phyloP scores from a whole-genome alignment of 92 coral and sea anemone species.

The Micromussa lordhowensis region DNA sequence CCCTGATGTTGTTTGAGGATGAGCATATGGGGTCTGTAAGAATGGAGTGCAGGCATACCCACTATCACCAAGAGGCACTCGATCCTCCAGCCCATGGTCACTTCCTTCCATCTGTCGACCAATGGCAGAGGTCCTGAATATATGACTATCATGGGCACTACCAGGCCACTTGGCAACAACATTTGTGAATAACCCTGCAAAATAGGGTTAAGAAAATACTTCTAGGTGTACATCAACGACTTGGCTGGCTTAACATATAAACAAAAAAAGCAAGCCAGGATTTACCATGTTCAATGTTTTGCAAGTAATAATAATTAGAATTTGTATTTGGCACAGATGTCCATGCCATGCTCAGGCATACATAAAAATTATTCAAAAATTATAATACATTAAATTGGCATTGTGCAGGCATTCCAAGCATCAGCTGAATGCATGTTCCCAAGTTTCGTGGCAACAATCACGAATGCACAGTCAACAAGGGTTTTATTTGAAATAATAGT shows the following conservation, averaged over 20 bases:
- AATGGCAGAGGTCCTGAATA: slow-evolving; percentile 50
- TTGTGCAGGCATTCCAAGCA: no score
- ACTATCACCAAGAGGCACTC: slow-evolving; percentile 73
- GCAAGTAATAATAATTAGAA: neutral
- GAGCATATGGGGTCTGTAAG: slow-evolving; percentile 63
- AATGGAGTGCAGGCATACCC: slow-evolving; percentile 71
- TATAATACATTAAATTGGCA: no score
- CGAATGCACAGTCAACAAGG: no score
- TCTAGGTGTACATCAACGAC: neutral
- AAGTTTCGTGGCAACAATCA: no score
- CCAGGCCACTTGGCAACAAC: slow-evolving; percentile 60
- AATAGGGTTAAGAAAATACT: neutral
- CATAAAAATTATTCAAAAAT: no score
- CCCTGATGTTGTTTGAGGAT: slow-evolving; percentile 49
- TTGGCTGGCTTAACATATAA: neutral
- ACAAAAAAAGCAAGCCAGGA: neutral
- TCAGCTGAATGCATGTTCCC: no score
- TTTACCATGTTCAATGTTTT: neutral
- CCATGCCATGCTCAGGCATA: no score
- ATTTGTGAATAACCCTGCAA: slow-evolving; percentile 54
- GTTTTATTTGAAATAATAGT: no score
- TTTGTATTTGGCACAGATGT: no score
- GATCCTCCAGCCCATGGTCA: slow-evolving; percentile 60
- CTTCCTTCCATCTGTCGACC: slow-evolving; percentile 49
- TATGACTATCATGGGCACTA: slow-evolving; percentile 50